These are phyloP conservation scores for Sycophila sp. DNA, from an alignment of 1,140 invertebrate genomes.

Conservation along the genomic window DNA sequence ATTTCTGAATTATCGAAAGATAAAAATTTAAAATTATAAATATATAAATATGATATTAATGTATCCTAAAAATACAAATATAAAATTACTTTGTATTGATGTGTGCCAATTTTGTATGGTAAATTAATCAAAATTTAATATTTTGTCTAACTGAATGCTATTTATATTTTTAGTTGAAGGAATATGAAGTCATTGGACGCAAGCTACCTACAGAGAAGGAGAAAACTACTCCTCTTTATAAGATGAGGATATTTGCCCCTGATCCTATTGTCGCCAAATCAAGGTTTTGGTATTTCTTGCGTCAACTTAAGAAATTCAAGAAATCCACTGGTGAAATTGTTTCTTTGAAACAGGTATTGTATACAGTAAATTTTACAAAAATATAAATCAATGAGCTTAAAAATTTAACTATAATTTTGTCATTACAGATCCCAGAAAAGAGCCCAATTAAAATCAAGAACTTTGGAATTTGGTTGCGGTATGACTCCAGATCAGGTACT, in stretches of 20 bases:
- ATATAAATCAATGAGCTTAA: not conserved
- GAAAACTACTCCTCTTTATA: slow-evolving; percentile 92
- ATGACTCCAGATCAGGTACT: slow-evolving; percentile 96
- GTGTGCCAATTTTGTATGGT: not conserved
- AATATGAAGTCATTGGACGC: slow-evolving; percentile 98
- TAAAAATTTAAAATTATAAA: too few relatives aligned
- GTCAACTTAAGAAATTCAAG: slow-evolving; percentile 98
- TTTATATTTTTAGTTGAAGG: slow-evolving; percentile 80
- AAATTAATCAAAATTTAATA: not conserved
- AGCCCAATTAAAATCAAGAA: slow-evolving; percentile 96
- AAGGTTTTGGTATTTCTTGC: slow-evolving; percentile 99
- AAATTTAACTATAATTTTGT: not conserved
- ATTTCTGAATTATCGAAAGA: too few relatives aligned
- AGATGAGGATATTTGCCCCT: slow-evolving; percentile 99
- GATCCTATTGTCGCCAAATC: slow-evolving; percentile 98
- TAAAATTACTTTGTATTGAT: not conserved
- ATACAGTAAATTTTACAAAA: not conserved
- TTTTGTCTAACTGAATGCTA: slow-evolving; percentile 1
- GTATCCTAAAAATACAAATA: not conserved
- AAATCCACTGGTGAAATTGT: slow-evolving; percentile 99
- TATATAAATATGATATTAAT: not conserved
- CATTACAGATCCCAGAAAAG: slow-evolving; percentile 82
- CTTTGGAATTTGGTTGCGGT: slow-evolving; percentile 98
- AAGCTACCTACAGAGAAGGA: slow-evolving; percentile 94
- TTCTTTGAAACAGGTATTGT: slow-evolving; percentile 76